phyloP scores from a whole-genome alignment of 2,113 vertebrate species.

The Cricetomys ansorgei region DNA sequence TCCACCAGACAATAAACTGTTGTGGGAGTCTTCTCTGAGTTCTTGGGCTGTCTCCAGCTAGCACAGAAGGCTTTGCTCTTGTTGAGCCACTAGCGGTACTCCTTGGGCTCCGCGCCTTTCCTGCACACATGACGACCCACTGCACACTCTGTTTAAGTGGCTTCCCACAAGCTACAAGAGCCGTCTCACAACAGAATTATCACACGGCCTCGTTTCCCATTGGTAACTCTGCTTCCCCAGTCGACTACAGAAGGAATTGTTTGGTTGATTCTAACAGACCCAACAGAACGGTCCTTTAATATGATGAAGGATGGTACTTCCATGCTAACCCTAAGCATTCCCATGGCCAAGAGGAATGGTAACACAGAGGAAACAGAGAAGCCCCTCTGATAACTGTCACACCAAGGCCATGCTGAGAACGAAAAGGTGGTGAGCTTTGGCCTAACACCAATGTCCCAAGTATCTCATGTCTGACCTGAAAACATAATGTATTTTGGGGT shows the following conservation, averaged over 20 bases:
- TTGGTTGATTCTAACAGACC: constrained; percentile 41
- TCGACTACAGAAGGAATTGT: neutral
- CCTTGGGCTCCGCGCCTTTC: neutral
- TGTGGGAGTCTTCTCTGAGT: neutral
- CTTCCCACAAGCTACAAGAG: constrained; percentile 53
- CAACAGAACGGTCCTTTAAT: constrained; percentile 54
- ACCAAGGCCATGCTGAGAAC: constrained; percentile 67
- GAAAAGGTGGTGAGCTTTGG: constrained; percentile 68
- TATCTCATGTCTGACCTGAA: constrained; percentile 38
- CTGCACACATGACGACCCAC: accelerated
- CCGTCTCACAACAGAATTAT: constrained; percentile 70
- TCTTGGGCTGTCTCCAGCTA: neutral
- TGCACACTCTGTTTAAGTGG: accelerated
- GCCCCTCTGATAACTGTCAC: constrained; percentile 79
- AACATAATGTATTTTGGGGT: constrained; percentile 57
- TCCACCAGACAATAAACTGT: no score
- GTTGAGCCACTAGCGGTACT: no score
- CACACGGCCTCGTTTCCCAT: constrained; percentile 69
- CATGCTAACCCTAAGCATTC: constrained; percentile 74
- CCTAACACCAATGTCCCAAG: constrained; percentile 74
- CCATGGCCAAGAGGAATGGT: constrained; percentile 69
- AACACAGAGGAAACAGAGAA: constrained; percentile 47
- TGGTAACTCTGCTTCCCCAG: constrained; percentile 50
- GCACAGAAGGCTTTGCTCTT: neutral
- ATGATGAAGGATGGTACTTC: constrained; percentile 73